Conservation (phyloP, 2,888 invertebrate species). For the Cancer borealis region DNA sequence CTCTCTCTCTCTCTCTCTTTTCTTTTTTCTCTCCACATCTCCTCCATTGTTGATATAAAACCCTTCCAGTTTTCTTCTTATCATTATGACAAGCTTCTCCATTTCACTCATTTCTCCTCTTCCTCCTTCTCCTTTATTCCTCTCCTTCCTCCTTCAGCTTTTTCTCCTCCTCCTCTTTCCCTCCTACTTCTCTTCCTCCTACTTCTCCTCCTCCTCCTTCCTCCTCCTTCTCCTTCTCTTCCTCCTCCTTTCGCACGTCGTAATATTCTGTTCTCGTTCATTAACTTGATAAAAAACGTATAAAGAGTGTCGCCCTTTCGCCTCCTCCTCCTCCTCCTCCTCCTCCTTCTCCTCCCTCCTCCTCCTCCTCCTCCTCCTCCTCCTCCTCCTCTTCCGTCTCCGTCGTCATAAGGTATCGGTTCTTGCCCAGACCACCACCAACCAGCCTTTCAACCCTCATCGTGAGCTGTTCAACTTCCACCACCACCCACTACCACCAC, state of each 20-base stretch:
- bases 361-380: neutral
- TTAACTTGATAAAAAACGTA: slow-evolving; percentile 33
- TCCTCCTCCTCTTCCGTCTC: neutral
- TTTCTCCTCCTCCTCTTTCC: neutral
- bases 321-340: neutral
- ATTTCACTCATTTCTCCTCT: neutral
- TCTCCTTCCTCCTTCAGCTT: neutral
- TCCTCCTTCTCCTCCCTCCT: neutral
- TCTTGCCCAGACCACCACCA: neutral
- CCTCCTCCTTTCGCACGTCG: neutral
- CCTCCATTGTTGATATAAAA: no score
- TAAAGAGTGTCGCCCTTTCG: slow-evolving; percentile 22
- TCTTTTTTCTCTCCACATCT: neutral
- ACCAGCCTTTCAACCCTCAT: neutral
- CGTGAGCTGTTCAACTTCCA: no score
- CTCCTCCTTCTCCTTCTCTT: neutral
- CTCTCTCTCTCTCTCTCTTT: neutral
- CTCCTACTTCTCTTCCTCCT: neutral
- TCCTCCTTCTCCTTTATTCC: neutral
- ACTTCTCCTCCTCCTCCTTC: neutral
- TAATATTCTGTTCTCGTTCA: slow-evolving; percentile 23
- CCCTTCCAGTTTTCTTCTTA: neutral
- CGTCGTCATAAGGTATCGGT: slow-evolving; percentile 15
- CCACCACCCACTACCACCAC: neutral
- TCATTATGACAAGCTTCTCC: neutral